Evolutionary conservation across 2,888 invertebrate genomes (phyloP), one percentile per base, ranked within the genome.

Genomic region (Limnephilus auricula): DNA sequence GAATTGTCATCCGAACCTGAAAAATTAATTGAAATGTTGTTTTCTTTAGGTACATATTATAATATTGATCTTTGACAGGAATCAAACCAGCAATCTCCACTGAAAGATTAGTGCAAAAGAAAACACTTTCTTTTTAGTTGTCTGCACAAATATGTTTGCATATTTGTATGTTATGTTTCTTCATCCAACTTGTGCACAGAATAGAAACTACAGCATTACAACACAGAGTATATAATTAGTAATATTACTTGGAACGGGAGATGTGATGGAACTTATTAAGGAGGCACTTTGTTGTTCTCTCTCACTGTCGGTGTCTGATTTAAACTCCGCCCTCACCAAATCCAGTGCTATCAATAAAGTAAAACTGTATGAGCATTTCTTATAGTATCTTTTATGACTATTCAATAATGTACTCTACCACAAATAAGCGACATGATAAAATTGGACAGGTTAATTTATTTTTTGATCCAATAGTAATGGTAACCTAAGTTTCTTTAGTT

Each of bases 311-410:
- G 96, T 96, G 93, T 96, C 96, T 10, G 95, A 95, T 93, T 96
- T 96, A 91, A 97, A 96, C 94, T 97, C 97, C 92, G 96, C 96
- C 94, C 97, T 96, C 92, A 98, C 96, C 93, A 97, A 95, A 93
- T 97, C 97, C 94, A 98, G 94, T 45, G 97, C 98, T 98, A 94
- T 15, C 34, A 90, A 65, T n/a, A 65, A 65, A 65, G 25, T 79
- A 30, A 84, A 80, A 37, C 32, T 80, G 18, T n/a, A 80, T 80
- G 32, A 31, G 32, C 32, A 80, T 80, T 65, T 65, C 25, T 65
- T n/a, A 25, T 80, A 12, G 18, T 15, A 80, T 31, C 18, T 80
- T 80, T 32, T 80, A 80, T 31, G 80, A 31, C 25, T n/a, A 65
- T 65, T 65, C 9, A 65, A 50, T 50, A 50, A 18, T 50, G 4